These are phyloP conservation scores for Gymnarchus niloticus DNA, from an alignment of 2,113 vertebrate species.

Conservation along the genomic window DNA sequence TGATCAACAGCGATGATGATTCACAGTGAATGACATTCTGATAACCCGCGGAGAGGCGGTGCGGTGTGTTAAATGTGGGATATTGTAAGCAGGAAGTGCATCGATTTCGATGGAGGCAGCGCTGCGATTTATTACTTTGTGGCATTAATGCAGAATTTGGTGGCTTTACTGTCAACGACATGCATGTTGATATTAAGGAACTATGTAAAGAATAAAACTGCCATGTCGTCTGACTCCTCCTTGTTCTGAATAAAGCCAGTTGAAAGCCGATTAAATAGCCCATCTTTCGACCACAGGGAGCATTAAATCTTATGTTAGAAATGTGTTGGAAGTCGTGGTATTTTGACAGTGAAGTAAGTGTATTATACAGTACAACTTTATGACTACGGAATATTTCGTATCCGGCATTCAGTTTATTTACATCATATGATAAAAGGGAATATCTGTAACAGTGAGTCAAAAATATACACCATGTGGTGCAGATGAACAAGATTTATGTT, in stretches of 20 bases:
- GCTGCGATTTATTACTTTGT: not conserved
- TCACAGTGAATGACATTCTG: not conserved
- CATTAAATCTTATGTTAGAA: not conserved
- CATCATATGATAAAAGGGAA: not conserved
- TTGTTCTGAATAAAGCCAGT: not conserved
- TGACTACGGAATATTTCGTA: not conserved
- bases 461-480: not conserved
- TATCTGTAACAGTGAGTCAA: not conserved
- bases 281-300: not conserved
- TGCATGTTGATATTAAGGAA: not conserved
- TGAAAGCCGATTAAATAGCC: not conserved
- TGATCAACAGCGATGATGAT: not conserved
- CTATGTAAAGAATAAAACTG: not conserved
- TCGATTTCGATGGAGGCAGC: not conserved
- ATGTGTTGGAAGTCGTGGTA: no score
- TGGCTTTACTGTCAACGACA: not conserved
- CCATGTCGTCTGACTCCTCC: not conserved
- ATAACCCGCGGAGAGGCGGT: not conserved
- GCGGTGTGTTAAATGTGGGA: not conserved
- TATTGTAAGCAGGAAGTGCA: conserved; percentile 23
- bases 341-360: not conserved
- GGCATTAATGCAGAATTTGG: not conserved
- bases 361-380: not conserved
- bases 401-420: not conserved
- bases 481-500: not conserved